Percentiles rank a stretch among this genome's conserved stretches.
Conservation (phyloP, 2,113 vertebrate species). For the Alethe diademata region DNA sequence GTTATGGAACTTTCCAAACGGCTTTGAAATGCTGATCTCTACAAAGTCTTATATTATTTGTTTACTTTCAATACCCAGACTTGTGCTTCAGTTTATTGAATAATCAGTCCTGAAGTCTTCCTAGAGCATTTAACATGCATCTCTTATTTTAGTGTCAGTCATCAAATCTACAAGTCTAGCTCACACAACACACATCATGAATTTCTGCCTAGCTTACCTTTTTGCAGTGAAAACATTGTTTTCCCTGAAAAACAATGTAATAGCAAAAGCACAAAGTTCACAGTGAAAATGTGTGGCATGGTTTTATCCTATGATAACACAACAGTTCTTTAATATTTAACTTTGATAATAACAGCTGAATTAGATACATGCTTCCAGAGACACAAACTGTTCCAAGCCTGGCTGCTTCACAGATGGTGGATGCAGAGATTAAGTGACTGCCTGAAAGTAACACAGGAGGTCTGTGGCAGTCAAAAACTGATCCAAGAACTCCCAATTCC, state of each 20-base stretch:
- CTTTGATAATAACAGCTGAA: conserved; percentile 1
- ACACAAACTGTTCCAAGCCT: neutral
- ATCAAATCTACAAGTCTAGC: neutral
- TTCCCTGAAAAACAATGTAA: neutral
- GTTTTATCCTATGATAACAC: neutral
- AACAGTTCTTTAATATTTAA: conserved; percentile 24
- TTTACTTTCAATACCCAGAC: neutral
- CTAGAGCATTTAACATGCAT: neutral
- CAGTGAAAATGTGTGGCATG: neutral
- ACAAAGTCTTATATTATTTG: neutral
- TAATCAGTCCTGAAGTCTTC: neutral
- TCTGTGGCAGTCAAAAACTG: neutral
- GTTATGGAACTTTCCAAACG: neutral
- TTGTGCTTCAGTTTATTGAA: neutral
- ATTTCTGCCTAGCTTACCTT: neutral
- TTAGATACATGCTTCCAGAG: neutral
- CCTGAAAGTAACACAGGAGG: neutral
- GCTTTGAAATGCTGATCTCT: neutral
- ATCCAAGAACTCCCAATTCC: neutral
- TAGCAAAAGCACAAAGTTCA: neutral
- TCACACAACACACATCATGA: fast-evolving
- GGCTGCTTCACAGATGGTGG: neutral
- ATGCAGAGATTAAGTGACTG: neutral
- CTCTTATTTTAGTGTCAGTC: neutral
- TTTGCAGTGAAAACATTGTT: neutral